phyloP scores from a whole-genome alignment of 2,797 vertebrate species.

The Graptemys geographica region DNA sequence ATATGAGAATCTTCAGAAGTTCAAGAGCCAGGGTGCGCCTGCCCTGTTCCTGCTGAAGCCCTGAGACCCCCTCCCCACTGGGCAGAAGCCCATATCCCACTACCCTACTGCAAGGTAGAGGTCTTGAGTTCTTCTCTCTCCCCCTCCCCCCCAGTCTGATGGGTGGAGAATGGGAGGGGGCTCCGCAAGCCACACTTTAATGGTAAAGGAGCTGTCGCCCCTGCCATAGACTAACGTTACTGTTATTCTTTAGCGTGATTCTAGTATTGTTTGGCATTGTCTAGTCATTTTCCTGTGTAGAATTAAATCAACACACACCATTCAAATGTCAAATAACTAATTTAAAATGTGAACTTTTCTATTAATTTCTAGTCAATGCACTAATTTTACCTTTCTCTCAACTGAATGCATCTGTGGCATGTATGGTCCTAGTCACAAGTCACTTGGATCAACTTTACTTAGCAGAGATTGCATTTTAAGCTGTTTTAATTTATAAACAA shows the following conservation, averaged over 20 bases:
- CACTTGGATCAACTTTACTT: background rate
- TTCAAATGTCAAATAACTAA: background rate
- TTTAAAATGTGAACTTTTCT: background rate
- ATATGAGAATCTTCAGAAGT: too few relatives aligned
- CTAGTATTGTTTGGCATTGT: background rate
- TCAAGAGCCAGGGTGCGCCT: too few relatives aligned
- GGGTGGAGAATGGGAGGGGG: too few relatives aligned
- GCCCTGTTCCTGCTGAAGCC: too few relatives aligned
- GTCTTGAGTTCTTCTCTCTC: too few relatives aligned
- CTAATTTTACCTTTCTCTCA: background rate
- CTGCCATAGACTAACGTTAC: too few relatives aligned
- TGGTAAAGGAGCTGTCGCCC: too few relatives aligned
- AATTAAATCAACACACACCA: fast-evolving
- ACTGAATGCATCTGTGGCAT: background rate
- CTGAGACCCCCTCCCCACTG: too few relatives aligned
- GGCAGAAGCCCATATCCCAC: too few relatives aligned
- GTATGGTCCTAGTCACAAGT: background rate
- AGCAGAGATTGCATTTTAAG: background rate
- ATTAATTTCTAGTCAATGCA: background rate
- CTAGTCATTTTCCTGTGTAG: background rate
- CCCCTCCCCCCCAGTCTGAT: too few relatives aligned
- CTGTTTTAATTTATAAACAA: background rate
- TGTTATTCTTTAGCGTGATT: background rate
- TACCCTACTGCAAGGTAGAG: too few relatives aligned
- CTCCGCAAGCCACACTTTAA: too few relatives aligned